A percentile compares a stretch with the other conserved stretches of the same genome.
phyloP scores from a whole-genome alignment of 2,113 vertebrate genomes.

The Strix uralensis region DNA sequence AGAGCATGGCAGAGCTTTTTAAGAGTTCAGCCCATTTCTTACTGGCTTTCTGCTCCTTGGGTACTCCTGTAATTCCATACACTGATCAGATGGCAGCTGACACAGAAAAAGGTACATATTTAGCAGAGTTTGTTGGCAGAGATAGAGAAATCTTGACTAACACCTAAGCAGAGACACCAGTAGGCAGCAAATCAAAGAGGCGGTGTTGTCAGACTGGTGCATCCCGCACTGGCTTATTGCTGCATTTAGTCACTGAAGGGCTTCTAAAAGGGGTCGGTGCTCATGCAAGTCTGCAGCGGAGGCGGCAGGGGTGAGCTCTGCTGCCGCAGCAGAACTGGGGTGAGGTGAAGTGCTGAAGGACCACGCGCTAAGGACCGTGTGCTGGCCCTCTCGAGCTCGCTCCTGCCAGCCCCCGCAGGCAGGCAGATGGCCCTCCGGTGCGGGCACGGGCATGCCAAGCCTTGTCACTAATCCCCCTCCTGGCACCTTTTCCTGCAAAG shows the following conservation, averaged over 20 bases:
- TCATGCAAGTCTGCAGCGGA: fast-evolving
- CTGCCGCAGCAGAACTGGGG: not conserved
- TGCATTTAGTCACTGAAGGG: not conserved
- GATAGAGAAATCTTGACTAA: not conserved
- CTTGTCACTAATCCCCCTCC: not conserved
- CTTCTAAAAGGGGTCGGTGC: not conserved
- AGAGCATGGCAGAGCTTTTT: not conserved
- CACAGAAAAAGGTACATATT: fast-evolving
- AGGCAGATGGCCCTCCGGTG: not conserved
- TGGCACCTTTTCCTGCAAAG: not conserved
- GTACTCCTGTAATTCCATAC: not conserved
- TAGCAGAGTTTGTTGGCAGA: not conserved
- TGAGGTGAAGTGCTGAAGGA: not conserved
- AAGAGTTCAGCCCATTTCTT: not conserved
- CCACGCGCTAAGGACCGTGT: fast-evolving
- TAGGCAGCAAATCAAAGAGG: not conserved
- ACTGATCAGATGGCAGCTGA: not conserved
- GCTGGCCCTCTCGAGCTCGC: not conserved
- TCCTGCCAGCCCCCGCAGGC: not conserved
- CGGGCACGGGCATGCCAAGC: fast-evolving
- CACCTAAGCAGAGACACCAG: not conserved
- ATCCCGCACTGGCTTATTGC: fast-evolving
- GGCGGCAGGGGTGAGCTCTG: fast-evolving
- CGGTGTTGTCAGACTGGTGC: not conserved
- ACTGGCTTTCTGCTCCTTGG: not conserved